These are phyloP conservation scores for Sylvilagus bachmani DNA, from an alignment of 2,113 vertebrate genomes.

Conservation along the genomic window DNA sequence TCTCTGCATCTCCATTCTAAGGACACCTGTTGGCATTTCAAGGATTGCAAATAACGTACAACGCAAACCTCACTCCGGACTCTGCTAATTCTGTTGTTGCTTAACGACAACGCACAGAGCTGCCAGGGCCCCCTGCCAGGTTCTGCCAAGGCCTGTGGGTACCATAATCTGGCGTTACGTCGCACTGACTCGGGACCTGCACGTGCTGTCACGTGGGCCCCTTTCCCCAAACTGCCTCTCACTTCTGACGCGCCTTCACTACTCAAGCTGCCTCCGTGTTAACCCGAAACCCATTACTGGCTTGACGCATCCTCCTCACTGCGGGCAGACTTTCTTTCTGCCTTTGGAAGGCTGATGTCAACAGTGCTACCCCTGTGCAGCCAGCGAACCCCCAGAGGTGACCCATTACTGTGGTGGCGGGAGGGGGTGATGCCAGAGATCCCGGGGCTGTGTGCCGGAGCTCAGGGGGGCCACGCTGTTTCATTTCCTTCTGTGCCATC, in stretches of 20 bases:
- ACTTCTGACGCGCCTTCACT: neutral
- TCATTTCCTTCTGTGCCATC: conserved; percentile 41
- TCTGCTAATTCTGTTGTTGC: conserved; percentile 62
- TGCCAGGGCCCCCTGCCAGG: conserved; percentile 66
- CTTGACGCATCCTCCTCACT: neutral
- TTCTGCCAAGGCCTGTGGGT: conserved; percentile 21
- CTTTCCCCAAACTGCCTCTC: neutral
- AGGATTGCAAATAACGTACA: conserved; percentile 70
- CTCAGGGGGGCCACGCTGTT: conserved; percentile 31
- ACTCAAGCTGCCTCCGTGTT: neutral
- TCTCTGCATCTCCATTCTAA: conserved; percentile 54
- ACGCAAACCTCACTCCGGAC: conserved; percentile 80
- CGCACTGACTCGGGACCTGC: neutral
- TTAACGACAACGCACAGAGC: conserved; percentile 53
- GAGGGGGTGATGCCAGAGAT: neutral
- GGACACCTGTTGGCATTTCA: conserved; percentile 74
- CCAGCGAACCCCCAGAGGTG: neutral
- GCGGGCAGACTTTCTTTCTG: neutral
- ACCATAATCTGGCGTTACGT: neutral
- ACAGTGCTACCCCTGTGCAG: rapidly evolving
- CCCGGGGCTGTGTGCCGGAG: neutral
- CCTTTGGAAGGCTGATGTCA: neutral
- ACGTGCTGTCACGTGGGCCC: neutral
- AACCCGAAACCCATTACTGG: neutral
- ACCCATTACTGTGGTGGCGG: neutral